Base-by-base conservation (phyloP, 1,140 invertebrate genomes). In the Anastatus disparis region DNA sequence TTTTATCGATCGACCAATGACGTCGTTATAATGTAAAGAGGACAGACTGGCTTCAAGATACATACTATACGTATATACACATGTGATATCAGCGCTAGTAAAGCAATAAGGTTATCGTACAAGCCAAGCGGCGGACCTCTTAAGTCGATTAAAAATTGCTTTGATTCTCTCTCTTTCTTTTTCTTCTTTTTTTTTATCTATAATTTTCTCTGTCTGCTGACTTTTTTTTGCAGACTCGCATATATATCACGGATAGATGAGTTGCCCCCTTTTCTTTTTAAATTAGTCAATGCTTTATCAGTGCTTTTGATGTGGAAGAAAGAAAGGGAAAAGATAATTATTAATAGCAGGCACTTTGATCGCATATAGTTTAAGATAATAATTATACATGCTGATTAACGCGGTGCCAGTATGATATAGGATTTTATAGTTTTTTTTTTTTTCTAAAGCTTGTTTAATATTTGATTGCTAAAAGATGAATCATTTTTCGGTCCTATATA, bases 11-110 rank as follows among this genome's bases (percentile, higher is more conserved):
- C 52, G 66, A 15, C 66, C n/a, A 27, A 38, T 70, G 59, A 40
- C 68, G 59, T 56, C 59, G 68, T 64, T 64, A 58, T 56, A 70
- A 64, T 70, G 68, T 50, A 70, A 70, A 70, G 59, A 64, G 61
- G 44, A 31, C 59, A n/a, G 55, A 22, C 50, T n/a, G 31, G 31
- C 31, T n/a, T n/a, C n/a, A n/a, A n/a, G n/a, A n/a, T n/a, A n/a
- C n/a, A n/a, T n/a, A n/a, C n/a, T n/a, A n/a, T n/a, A n/a, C n/a
- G n/a, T n/a, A n/a, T n/a, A n/a, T n/a, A n/a, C n/a, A n/a, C n/a
- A n/a, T n/a, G n/a, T n/a, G n/a, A 10, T 4, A 52, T 46, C 40
- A 48, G 55, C 44, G 29, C 65, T 69, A 69, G 61, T 56, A 42
- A 44, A 22, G 58, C 68, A 70, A 63, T 70, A 58, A 58, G 68